Percentiles rank a stretch among this genome's conserved stretches.
Conservation (phyloP, 2,797 vertebrate species). For the Acanthopagrus latus region DNA sequence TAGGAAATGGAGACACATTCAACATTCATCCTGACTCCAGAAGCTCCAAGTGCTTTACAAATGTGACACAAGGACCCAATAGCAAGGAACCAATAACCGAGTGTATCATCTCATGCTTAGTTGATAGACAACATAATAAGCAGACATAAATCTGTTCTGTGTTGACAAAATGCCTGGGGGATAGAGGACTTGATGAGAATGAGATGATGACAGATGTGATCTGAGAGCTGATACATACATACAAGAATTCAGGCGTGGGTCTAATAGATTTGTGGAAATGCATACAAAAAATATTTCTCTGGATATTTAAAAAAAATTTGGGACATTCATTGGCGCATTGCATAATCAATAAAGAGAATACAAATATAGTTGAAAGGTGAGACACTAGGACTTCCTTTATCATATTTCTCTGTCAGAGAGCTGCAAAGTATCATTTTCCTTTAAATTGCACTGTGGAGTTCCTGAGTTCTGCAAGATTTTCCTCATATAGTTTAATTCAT, state of each 20-base stretch:
- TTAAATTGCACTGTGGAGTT: too few relatives aligned
- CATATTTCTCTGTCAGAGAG: not conserved
- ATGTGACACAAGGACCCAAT: not conserved
- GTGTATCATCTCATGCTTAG: not conserved
- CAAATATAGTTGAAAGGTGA: not conserved
- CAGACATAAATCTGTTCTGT: constrained; percentile 28
- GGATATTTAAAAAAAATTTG: not conserved
- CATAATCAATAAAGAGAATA: constrained; percentile 1
- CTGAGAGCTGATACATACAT: not conserved
- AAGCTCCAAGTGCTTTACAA: not conserved
- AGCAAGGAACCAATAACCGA: not conserved
- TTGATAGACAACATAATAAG: constrained; percentile 16
- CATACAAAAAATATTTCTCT: not conserved
- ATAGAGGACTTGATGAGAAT: constrained; percentile 7
- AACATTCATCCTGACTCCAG: not conserved
- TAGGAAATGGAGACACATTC: not conserved
- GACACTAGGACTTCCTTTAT: not conserved
- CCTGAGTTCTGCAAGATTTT: not conserved
- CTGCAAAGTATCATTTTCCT: not conserved
- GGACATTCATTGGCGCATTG: not conserved
- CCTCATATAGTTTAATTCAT: not conserved
- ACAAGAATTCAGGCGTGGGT: not conserved
- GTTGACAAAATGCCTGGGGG: constrained; percentile 9
- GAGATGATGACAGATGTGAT: constrained; percentile 27
- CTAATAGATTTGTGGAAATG: not conserved